phyloP scores from a whole-genome alignment of 1,140 invertebrate species.

The Hydropsyche tenuis region DNA sequence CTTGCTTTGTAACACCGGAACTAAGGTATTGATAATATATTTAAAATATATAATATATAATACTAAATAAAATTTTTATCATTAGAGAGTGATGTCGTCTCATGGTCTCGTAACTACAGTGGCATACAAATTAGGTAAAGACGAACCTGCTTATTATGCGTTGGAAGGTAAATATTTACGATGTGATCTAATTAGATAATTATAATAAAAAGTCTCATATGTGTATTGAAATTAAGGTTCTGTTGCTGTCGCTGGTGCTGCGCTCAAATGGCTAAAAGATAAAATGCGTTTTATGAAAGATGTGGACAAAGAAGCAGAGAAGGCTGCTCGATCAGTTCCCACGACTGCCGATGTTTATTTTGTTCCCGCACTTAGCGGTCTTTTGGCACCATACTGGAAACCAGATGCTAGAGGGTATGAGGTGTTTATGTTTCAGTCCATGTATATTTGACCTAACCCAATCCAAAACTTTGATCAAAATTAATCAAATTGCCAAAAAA shows the following conservation, averaged over 20 bases:
- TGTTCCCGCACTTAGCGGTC: conserved; percentile 92
- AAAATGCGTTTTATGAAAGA: conserved; percentile 81
- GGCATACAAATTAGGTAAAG: conserved; percentile 87
- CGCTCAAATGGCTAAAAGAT: conserved; percentile 88
- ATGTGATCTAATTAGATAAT: background rate
- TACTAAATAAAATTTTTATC: conserved; percentile 14
- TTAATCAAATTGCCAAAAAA: too few species aligned
- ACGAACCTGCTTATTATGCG: conserved; percentile 83
- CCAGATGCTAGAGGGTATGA: conserved; percentile 86
- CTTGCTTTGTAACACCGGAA: conserved; percentile 93
- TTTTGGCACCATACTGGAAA: conserved; percentile 96
- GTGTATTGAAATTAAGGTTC: conserved; percentile 66
- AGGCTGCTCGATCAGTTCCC: conserved; percentile 74
- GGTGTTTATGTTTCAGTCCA: background rate
- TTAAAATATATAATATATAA: conserved; percentile 5
- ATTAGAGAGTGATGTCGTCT: conserved; percentile 78
- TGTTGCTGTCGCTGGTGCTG: conserved; percentile 90
- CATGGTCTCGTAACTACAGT: conserved; percentile 95
- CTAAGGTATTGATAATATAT: conserved; percentile 62
- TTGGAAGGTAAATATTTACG: conserved; percentile 71
- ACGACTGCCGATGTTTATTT: conserved; percentile 91
- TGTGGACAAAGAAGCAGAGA: conserved; percentile 75
- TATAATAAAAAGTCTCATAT: background rate
- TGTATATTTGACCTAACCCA: too few species aligned
- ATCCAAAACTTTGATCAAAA: too few species aligned